phyloP scores from a whole-genome alignment of 2,888 invertebrate genomes.

The Mimumesa dahlbomi region DNA sequence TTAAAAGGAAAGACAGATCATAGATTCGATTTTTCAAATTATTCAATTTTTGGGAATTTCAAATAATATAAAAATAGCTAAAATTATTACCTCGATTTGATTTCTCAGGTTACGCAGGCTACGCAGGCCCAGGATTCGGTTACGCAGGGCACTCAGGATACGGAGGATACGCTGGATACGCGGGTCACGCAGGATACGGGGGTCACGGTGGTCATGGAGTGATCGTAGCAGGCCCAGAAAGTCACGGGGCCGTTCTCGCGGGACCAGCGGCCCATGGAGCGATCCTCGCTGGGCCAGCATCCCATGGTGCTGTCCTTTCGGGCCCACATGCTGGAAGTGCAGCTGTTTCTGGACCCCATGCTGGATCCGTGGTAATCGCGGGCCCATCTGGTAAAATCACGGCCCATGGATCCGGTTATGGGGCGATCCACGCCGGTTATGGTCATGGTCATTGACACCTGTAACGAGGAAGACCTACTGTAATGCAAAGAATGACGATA shows the following conservation, averaged over 20 bases:
- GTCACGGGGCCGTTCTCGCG: constrained; percentile 69
- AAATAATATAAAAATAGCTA: no score
- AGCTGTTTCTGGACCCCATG: constrained; percentile 74
- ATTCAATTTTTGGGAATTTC: no score
- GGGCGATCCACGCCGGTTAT: constrained; percentile 73
- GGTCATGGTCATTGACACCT: constrained; percentile 68
- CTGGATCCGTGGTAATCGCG: constrained; percentile 76
- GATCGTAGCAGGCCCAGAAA: constrained; percentile 50
- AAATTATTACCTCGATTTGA: not conserved
- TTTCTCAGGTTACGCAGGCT: constrained; percentile 24
- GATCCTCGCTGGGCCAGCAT: constrained; percentile 71
- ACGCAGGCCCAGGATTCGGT: constrained; percentile 24
- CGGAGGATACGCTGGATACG: constrained; percentile 60
- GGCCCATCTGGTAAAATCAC: constrained; percentile 78
- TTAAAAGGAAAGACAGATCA: no score
- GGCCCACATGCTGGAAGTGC: constrained; percentile 76
- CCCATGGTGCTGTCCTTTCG: constrained; percentile 73
- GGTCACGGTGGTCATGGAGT: constrained; percentile 64
- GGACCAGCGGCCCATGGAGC: constrained; percentile 73
- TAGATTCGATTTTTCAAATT: no score
- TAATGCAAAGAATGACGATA: not conserved
- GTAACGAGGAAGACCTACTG: constrained; percentile 26
- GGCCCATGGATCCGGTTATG: constrained; percentile 76
- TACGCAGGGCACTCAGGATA: constrained; percentile 52
- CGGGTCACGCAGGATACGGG: constrained; percentile 56